These are phyloP conservation scores for Castor canadensis DNA, from an alignment of 2,113 vertebrate genomes.

Conservation along the genomic window DNA sequence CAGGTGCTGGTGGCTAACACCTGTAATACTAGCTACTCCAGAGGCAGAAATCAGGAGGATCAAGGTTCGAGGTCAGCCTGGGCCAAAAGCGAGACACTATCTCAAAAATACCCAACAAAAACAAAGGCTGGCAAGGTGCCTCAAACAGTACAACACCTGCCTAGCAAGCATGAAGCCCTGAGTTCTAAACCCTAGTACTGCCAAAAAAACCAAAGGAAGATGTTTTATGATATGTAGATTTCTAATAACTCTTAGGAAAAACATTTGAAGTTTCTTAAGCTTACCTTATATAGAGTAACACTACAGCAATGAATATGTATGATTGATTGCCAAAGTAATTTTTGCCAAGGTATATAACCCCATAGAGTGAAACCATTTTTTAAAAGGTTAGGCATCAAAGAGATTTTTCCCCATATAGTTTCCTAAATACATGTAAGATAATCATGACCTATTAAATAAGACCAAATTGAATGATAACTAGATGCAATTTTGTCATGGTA, in stretches of 20 bases:
- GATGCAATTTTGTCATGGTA: not conserved
- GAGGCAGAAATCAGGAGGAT: too few relatives aligned
- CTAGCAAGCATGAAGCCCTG: too few relatives aligned
- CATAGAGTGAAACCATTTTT: not conserved
- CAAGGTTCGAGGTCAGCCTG: too few relatives aligned
- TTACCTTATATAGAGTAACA: not conserved
- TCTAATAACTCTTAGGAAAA: constrained; percentile 24
- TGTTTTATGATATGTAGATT: not conserved
- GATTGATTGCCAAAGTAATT: constrained; percentile 12
- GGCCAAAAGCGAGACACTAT: too few relatives aligned
- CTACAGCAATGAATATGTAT: not conserved
- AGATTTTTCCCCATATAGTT: constrained; percentile 16
- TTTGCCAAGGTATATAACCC: not conserved
- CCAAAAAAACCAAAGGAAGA: too few relatives aligned
- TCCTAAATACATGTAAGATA: not conserved
- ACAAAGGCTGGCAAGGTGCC: too few relatives aligned
- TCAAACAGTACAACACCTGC: too few relatives aligned
- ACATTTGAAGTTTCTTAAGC: constrained; percentile 14
- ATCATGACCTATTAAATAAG: not conserved
- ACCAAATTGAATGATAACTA: constrained; percentile 13
- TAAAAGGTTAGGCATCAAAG: not conserved
- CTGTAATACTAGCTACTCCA: too few relatives aligned
- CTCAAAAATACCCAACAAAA: too few relatives aligned
- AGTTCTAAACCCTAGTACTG: too few relatives aligned
- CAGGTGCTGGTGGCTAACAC: too few relatives aligned